Conservation (phyloP, 2,888 invertebrate genomes). For the Homarus gammarus region DNA sequence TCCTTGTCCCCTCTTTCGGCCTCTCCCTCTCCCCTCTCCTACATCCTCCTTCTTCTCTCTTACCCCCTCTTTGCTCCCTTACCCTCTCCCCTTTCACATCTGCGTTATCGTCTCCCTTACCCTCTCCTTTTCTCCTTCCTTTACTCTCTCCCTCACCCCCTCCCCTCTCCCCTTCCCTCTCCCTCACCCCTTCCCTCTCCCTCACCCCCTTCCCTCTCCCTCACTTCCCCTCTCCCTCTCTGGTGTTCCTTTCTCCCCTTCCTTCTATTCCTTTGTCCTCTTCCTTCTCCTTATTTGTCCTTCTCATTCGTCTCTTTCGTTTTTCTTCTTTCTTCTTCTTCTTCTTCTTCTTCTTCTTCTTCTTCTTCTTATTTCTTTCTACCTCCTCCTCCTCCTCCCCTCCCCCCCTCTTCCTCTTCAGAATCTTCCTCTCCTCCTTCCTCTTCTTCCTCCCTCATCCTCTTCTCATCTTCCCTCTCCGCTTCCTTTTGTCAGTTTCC, state of each 20-base stretch:
- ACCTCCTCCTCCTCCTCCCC: too few species aligned
- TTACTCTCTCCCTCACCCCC: constrained; percentile 2
- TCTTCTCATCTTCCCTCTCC: too few species aligned
- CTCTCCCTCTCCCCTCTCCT: not conserved
- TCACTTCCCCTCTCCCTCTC: not conserved
- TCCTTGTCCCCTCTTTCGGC: not conserved
- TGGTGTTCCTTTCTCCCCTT: not conserved
- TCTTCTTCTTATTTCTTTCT: too few species aligned
- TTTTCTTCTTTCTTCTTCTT: too few species aligned
- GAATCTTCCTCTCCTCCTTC: too few species aligned
- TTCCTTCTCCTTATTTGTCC: too few species aligned
- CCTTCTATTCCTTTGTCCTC: too few species aligned
- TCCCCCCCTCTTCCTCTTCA: too few species aligned
- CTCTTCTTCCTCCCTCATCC: too few species aligned
- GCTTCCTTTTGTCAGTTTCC: too few species aligned
- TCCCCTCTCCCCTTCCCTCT: not conserved
- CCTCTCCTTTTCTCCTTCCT: not conserved
- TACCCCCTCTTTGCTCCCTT: not conserved
- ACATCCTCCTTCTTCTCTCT: not conserved
- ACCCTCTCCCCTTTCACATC: not conserved
- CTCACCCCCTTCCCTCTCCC: not conserved
- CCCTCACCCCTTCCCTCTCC: not conserved
- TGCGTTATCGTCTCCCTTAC: not conserved
- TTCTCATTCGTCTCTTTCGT: too few species aligned
- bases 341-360: too few species aligned